Evolutionary conservation across 2,113 vertebrate genomes (phyloP), one percentile per base, ranked within the genome.

Genomic region (Arizona elegans): DNA sequence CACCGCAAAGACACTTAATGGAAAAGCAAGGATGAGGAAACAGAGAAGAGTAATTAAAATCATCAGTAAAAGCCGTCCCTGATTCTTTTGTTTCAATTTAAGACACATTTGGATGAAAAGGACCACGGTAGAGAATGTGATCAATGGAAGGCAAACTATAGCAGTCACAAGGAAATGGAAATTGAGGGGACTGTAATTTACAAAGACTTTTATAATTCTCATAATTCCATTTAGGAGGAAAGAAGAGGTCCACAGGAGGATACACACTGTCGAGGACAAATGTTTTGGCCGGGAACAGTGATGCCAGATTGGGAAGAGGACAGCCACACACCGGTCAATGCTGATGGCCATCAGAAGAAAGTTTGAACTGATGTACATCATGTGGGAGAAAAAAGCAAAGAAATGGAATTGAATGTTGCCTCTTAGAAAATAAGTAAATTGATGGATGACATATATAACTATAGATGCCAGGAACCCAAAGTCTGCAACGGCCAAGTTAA

Each of bases 31-130:
- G 33, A 97, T 75, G 62, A 97, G 53, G 92, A 97, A 97, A 89
- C 96, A 92, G 62, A 97, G 92, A 86, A 97, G 9, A 0, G 94
- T 96, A 90, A 96, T 92, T 93, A 97, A 92, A 92, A 97, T 95
- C 75, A 96, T 13, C 0, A 7, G 93, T 93, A 96, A 96, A 56
- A 97, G 93, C 50, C 94, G 95, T 13, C 92, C 92, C 0, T 58
- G 93, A 38, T 56, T 92, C 6, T 89, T 4, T 3, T 88, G 21
- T 0, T 96, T 93, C 23, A 95, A 93, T 92, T 93, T 96, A 94
- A 94, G 90, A 47, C 93, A 94, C 55, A 97, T 89, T 1, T 94
- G 59, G 0, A 97, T 92, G 86, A 97, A 95, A 94, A 97, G 95
- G 2, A 47, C 93, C 7, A 96, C 88, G 89, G 95, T 96, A 96